Percentiles rank a stretch among this genome's conserved stretches.
Conservation (phyloP, 2,113 vertebrate species). For the Natator depressus region DNA sequence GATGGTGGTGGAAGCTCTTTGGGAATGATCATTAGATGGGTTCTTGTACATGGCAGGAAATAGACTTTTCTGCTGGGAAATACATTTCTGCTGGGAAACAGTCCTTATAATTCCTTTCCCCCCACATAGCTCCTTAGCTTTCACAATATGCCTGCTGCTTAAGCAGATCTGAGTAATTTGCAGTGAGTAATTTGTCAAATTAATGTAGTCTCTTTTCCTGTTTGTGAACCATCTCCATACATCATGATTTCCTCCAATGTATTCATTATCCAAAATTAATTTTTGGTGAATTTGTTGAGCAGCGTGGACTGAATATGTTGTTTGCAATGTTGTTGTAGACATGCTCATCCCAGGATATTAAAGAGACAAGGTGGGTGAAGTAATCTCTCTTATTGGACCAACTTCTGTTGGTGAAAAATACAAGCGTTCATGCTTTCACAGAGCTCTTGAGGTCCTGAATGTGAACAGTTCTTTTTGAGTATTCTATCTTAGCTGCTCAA, state of each 20-base stretch:
- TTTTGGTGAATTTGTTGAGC: neutral
- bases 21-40: neutral
- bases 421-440: neutral
- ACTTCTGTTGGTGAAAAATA: neutral
- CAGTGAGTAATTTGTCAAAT: slow-evolving; percentile 49
- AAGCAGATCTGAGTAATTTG: slow-evolving; percentile 7
- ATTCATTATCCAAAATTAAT: slow-evolving; percentile 40
- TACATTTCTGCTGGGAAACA: neutral
- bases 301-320: neutral
- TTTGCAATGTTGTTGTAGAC: neutral
- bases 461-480: neutral
- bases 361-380: neutral
- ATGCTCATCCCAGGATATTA: neutral
- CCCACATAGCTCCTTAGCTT: rapidly evolving
- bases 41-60: neutral
- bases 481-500: neutral
- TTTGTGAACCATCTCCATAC: slow-evolving; percentile 12
- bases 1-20: neutral
- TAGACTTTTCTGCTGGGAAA: neutral
- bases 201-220: slow-evolving; percentile 52
- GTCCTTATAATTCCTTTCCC: neutral
- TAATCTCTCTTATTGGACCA: neutral
- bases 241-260: slow-evolving; percentile 30
- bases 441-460: neutral
- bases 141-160: neutral